phyloP scores from a whole-genome alignment of 2,113 vertebrate species.

The Uria lomvia region DNA sequence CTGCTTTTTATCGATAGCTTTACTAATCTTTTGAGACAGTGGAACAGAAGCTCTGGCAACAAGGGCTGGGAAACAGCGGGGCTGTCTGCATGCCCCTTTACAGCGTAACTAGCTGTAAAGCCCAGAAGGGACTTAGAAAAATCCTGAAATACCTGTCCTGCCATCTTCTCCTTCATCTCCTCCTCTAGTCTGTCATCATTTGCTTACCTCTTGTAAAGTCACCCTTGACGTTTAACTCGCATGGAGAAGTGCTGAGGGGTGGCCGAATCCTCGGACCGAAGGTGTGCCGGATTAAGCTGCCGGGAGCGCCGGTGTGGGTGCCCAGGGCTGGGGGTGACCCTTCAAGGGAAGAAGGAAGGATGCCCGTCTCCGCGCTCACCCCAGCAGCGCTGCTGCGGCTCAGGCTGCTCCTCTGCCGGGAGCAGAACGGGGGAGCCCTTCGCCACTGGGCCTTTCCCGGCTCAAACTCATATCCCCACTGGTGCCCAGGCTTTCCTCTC shows the following conservation, averaged over 20 bases:
- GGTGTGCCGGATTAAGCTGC: not conserved
- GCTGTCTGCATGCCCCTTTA: not conserved
- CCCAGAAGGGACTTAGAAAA: not conserved
- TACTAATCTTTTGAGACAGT: not conserved
- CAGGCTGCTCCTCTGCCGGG: rapidly evolving
- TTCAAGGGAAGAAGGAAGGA: not conserved
- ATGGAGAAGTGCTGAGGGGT: not conserved
- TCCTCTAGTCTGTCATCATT: not conserved
- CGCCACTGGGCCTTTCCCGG: not conserved
- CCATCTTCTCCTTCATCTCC: not conserved
- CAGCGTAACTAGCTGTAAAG: not conserved
- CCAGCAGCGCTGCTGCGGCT: not conserved
- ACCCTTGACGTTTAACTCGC: not conserved
- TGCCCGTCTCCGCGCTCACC: not conserved
- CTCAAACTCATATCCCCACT: not conserved
- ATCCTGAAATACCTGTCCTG: not conserved
- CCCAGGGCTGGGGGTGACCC: not conserved
- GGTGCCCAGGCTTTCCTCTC: not conserved
- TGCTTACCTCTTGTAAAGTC: not conserved
- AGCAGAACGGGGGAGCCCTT: not conserved
- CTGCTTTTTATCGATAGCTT: not conserved
- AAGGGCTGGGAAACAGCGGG: not conserved
- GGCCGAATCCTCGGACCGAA: rapidly evolving
- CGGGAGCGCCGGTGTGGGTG: rapidly evolving
- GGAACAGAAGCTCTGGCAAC: not conserved